Percentiles rank a stretch among this genome's conserved stretches.
phyloP scores from a whole-genome alignment of 2,797 vertebrate species.

The Amblyopsis hoosieri region DNA sequence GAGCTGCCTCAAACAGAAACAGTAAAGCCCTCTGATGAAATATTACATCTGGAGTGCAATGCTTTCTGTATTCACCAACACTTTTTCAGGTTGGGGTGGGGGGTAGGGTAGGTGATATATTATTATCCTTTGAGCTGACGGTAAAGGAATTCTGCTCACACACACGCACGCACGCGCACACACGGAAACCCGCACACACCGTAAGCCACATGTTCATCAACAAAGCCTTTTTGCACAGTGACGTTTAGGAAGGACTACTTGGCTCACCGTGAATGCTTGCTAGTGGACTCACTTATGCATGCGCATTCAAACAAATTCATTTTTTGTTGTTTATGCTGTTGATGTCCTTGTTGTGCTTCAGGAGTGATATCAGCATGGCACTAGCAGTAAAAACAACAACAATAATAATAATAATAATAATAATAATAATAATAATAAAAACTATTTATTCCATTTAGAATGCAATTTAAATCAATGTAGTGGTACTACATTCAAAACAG shows the following conservation, averaged over 20 bases:
- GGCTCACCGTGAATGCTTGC: too few species aligned
- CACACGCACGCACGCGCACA: neutral
- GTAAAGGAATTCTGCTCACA: slow-evolving; percentile 50
- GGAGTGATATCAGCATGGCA: too few species aligned
- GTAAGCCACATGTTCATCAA: slow-evolving; percentile 49
- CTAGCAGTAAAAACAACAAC: too few species aligned
- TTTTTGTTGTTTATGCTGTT: too few species aligned
- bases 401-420: too few species aligned
- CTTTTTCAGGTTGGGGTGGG: slow-evolving; percentile 50
- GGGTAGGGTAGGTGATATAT: slow-evolving; percentile 49
- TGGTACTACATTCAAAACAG: too few species aligned
- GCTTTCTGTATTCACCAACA: slow-evolving; percentile 52
- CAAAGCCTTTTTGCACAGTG: slow-evolving; percentile 28
- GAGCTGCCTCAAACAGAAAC: slow-evolving; percentile 49
- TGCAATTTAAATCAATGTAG: too few species aligned
- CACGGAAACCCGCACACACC: slow-evolving; percentile 9
- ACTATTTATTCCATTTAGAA: too few species aligned
- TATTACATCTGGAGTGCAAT: slow-evolving; percentile 66
- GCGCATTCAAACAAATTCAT: too few species aligned
- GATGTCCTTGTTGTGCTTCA: too few species aligned
- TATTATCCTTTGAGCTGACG: slow-evolving; percentile 57
- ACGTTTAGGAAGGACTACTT: neutral
- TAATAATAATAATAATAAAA: too few species aligned
- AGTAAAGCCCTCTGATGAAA: slow-evolving; percentile 72
- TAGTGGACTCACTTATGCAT: too few species aligned